Percentiles rank a stretch among this genome's conserved stretches.
Conservation (phyloP, 1,140 invertebrate species). For the Phortica variegata region DNA sequence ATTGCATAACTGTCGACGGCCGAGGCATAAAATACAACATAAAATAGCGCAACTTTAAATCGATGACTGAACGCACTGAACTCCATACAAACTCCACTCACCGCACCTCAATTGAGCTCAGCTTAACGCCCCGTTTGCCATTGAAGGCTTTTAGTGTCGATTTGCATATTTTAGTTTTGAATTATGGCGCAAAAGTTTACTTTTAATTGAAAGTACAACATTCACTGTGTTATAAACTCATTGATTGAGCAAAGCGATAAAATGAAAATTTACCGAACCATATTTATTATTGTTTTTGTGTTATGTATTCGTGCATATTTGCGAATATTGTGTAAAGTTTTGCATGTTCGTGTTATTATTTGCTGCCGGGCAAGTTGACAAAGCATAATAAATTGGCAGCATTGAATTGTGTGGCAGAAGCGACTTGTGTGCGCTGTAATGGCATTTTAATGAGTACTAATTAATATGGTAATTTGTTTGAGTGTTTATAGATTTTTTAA, state of each 20-base stretch:
- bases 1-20: conserved; percentile 24
- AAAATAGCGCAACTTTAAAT: too few species aligned
- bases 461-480: conserved; percentile 54
- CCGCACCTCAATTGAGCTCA: too few species aligned
- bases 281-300: too few species aligned
- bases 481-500: conserved; percentile 35
- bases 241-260: conserved; percentile 38
- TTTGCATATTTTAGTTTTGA: conserved; percentile 48
- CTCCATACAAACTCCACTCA: too few species aligned
- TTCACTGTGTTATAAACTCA: conserved; percentile 42
- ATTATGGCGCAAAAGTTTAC: conserved; percentile 45
- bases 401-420: not conserved
- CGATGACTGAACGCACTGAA: too few species aligned
- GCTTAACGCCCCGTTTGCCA: too few species aligned
- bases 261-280: conserved; percentile 43
- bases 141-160: too few species aligned
- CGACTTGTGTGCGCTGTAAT: conserved; percentile 33
- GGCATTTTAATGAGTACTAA: conserved; percentile 53
- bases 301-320: too few species aligned
- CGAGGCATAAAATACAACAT: not conserved
- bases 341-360: too few species aligned
- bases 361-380: conserved; percentile 49
- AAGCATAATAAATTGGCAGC: conserved; percentile 46
- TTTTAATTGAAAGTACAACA: conserved; percentile 51
- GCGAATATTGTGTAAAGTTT: too few species aligned